Conservation (phyloP, 2,797 vertebrate genomes). For the Vespertilio murinus region DNA sequence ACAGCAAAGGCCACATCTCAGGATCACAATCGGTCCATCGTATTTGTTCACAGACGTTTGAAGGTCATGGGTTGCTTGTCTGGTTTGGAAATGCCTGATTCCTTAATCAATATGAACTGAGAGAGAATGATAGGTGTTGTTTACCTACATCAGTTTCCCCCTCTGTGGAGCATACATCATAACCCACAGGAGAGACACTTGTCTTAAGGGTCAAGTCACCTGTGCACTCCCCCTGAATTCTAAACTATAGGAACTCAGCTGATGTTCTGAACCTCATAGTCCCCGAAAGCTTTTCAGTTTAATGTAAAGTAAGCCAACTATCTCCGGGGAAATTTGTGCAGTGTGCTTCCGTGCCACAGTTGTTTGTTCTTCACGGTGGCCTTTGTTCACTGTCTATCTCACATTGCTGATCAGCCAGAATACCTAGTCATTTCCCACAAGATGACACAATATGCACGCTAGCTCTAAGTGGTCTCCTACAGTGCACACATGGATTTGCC, state of each 20-base stretch:
- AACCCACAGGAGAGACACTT: not conserved
- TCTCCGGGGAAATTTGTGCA: slow-evolving; percentile 19
- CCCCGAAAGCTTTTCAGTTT: slow-evolving; percentile 31
- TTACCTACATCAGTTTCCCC: not conserved
- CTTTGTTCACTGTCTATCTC: not conserved
- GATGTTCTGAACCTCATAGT: not conserved
- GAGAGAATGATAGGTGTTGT: not conserved
- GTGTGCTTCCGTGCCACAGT: not conserved
- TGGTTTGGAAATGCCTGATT: not conserved
- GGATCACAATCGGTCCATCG: not conserved
- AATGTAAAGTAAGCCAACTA: not conserved
- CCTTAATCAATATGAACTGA: not conserved
- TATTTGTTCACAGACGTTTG: not conserved
- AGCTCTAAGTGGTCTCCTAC: not conserved
- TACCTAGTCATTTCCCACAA: not conserved
- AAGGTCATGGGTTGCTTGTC: not conserved
- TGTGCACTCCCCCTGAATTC: not conserved
- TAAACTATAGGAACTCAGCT: not conserved
- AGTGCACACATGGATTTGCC: not conserved
- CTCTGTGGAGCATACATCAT: not conserved
- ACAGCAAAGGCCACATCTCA: not conserved
- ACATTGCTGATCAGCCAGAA: not conserved
- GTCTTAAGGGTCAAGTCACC: slow-evolving; percentile 14
- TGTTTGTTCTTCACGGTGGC: not conserved
- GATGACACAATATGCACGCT: not conserved